A percentile compares a stretch with the other conserved stretches of the same genome.
These are phyloP conservation scores for Zosterops borbonicus DNA, from an alignment of 2,113 vertebrate species.

Conservation along the genomic window DNA sequence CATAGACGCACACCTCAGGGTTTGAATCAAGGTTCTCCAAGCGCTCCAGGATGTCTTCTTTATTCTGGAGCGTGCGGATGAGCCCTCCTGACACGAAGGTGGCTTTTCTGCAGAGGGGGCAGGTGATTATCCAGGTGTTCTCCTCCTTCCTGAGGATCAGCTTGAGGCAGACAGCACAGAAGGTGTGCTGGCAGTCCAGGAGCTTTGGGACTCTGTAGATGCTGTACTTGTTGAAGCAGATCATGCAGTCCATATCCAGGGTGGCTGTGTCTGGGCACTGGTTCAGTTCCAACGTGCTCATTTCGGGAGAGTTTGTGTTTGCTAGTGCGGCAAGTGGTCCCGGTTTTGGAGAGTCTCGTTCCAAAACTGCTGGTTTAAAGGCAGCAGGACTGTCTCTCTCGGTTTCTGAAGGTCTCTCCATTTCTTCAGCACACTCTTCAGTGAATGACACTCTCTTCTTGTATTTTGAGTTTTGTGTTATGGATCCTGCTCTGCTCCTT, in stretches of 20 bases:
- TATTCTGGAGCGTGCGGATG: conserved; percentile 68
- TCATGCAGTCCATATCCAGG: conserved; percentile 68
- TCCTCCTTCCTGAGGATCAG: conserved; percentile 65
- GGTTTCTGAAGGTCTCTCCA: background rate
- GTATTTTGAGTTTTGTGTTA: accelerated
- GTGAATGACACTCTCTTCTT: background rate
- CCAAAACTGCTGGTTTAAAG: background rate
- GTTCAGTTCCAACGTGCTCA: accelerated
- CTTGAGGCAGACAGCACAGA: conserved; percentile 76
- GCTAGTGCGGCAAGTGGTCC: accelerated
- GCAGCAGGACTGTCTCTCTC: background rate
- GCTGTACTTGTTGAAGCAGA: conserved; percentile 77
- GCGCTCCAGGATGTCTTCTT: conserved; percentile 32
- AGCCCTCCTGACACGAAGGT: conserved; percentile 73
- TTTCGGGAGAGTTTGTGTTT: accelerated
- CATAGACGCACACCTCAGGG: background rate
- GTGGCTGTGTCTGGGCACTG: background rate
- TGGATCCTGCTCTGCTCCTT: background rate
- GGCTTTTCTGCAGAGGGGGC: conserved; percentile 74
- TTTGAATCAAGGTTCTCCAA: background rate
- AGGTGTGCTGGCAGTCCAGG: conserved; percentile 73
- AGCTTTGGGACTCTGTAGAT: conserved; percentile 69
- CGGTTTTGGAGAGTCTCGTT: background rate
- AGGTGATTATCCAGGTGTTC: conserved; percentile 67
- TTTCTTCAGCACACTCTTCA: background rate